Evolutionary conservation across 2,113 vertebrate species (phyloP).

Genomic region (Perca fluviatilis): DNA sequence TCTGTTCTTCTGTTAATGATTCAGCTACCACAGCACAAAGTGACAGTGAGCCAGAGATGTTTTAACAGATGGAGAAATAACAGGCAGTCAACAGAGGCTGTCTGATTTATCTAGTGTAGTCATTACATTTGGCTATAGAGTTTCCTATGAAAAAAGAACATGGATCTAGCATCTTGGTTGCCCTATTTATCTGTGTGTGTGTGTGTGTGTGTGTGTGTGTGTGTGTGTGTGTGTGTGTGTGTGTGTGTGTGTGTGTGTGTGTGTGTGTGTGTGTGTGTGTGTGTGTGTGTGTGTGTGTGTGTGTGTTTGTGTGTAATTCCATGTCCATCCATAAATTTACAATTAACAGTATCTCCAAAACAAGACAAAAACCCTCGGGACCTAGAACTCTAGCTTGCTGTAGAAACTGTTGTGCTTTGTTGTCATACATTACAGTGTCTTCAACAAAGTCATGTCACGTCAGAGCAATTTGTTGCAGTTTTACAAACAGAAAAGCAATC

Average conservation of each 20-base stretch:
- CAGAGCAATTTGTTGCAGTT: constrained; percentile 33
- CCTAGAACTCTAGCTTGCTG: not conserved
- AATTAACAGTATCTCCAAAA: not conserved
- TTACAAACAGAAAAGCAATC: constrained; percentile 34
- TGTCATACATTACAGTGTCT: not conserved
- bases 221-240: not conserved
- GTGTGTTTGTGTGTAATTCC: not conserved
- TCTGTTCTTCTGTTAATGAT: constrained; percentile 32
- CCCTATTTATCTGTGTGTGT: not conserved
- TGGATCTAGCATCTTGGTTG: not conserved
- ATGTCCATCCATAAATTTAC: not conserved
- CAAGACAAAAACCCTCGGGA: not conserved
- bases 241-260: not conserved
- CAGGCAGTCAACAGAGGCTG: constrained; percentile 10
- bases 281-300: not conserved
- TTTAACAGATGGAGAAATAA: constrained; percentile 12
- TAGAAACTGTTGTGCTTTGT: not conserved
- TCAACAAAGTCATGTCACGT: constrained; percentile 12
- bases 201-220: not conserved
- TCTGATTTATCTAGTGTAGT: not conserved
- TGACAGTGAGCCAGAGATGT: not conserved
- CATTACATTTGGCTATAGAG: not conserved
- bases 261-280: not conserved
- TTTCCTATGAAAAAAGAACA: not conserved
- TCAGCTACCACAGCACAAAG: not conserved